phyloP scores from a whole-genome alignment of 2,797 vertebrate genomes.

The Huso huso region DNA sequence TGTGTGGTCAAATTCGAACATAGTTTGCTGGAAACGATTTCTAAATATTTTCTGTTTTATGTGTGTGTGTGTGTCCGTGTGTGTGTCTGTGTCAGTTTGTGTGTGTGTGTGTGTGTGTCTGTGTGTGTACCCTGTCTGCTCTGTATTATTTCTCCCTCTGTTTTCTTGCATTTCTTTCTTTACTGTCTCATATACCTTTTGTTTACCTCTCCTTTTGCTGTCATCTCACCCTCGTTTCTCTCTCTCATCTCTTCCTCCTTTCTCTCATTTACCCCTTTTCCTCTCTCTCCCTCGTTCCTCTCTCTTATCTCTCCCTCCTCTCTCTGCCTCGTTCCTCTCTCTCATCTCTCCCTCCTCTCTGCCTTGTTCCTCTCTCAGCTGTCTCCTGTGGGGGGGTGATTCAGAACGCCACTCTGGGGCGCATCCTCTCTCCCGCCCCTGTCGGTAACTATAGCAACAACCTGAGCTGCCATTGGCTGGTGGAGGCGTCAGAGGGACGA shows the following conservation, averaged over 20 bases:
- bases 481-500: conserved; percentile 80
- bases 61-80: too few relatives aligned
- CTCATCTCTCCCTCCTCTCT: background rate
- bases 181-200: background rate
- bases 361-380: conserved; percentile 29
- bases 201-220: background rate
- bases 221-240: background rate
- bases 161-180: background rate
- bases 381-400: conserved; percentile 82
- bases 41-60: too few relatives aligned
- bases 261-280: background rate
- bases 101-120: too few relatives aligned
- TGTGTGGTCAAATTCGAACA: too few relatives aligned
- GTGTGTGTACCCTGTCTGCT: background rate
- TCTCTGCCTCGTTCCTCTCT: conserved; percentile 5
- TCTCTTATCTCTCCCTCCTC: background rate
- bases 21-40: too few relatives aligned
- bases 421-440: conserved; percentile 74
- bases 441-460: conserved; percentile 71
- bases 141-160: background rate
- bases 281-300: background rate
- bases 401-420: conserved; percentile 79
- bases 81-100: conserved; percentile 54
- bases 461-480: conserved; percentile 84
- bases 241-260: background rate